Conservation (phyloP, 2,113 vertebrate species). For the Crypturellus undulatus region DNA sequence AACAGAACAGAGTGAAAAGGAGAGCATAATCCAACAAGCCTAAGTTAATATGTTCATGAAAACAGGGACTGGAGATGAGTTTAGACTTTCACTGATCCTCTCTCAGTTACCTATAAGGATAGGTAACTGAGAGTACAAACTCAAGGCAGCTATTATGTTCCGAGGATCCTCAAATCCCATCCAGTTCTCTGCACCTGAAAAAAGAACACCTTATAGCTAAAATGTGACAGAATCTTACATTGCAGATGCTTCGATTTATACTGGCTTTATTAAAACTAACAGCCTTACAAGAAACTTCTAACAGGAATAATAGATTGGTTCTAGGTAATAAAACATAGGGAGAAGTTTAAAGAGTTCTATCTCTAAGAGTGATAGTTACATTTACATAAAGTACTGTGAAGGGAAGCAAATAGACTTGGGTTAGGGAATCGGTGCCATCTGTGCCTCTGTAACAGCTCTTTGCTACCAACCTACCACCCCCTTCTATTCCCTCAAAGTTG, state of each 20-base stretch:
- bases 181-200: neutral
- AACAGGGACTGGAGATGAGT: neutral
- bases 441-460: slow-evolving; percentile 24
- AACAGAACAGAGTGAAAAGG: neutral
- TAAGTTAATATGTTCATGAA: neutral
- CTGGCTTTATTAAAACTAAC: neutral
- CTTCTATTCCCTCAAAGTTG: neutral
- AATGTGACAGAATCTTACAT: neutral
- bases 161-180: neutral
- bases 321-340: neutral
- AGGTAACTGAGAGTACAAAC: too few species aligned
- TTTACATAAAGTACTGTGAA: neutral
- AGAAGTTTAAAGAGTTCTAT: neutral
- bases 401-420: slow-evolving; percentile 29
- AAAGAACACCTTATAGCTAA: neutral
- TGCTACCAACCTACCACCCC: neutral
- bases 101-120: neutral
- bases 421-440: slow-evolving; percentile 34
- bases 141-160: neutral
- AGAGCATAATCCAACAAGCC: neutral
- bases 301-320: neutral
- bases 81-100: neutral
- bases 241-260: neutral
- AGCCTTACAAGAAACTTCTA: neutral
- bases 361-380: neutral